Evolutionary conservation across 1,140 invertebrate species (phyloP), one percentile per base, ranked within the genome.

Genomic region (Ceratosolen fusciceps): DNA sequence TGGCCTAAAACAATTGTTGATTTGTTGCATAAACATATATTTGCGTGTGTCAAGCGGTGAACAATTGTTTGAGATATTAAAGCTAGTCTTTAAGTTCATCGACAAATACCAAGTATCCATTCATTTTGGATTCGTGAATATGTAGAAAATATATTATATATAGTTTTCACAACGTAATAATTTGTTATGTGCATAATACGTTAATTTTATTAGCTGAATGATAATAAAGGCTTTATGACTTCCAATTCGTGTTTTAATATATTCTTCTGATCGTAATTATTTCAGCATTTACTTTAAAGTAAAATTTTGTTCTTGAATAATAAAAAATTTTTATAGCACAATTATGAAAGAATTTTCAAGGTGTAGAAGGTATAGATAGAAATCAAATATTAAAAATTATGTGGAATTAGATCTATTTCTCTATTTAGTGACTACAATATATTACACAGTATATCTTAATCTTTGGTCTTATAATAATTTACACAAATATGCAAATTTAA

Each of bases 401-500:
- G 74, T 80, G 68, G 73, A 80, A 80, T 62, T 80, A 80, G 12
- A 80, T 80, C 79, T 77, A 80, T 80, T 80, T 80, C 49, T 76
- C 74, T 80, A 72, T 80, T 80, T 76, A 72, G 77, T 80, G 74
- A 80, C 79, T 80, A 80, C 68, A 80, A 80, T 80, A 80, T 80
- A 80, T 80, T 80, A 80, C 74, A 80, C 74, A 80, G 73, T 80
- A 80, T 72, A 72, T 80, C 77, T 80, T 80, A 80, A 80, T 80
- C 79, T 80, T 80, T 80, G 79, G 79, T 80, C 74, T 80, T 80
- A 80, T 76, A 76, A 80, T 80, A 76, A 80, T 80, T 80, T 77
- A 80, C 79, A 80, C 79, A 80, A 77, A 77, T 76, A 80, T 80
- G 79, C 58, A 80, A 80, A 76, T 76, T 75, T 77, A 72, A 34